phyloP scores from a whole-genome alignment of 2,888 invertebrate genomes.

The Trissoscelio sp. region DNA sequence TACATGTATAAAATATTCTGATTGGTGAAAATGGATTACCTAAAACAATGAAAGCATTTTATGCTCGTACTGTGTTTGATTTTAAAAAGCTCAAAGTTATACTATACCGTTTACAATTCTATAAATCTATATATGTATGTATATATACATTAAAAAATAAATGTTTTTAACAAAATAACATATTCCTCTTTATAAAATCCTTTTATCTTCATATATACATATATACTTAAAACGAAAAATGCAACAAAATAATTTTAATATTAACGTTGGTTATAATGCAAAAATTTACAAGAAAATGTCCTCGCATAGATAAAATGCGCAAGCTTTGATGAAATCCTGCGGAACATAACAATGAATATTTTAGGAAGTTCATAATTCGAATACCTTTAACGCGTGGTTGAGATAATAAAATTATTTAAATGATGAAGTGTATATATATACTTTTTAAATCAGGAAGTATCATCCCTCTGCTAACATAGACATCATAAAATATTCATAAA shows the following conservation, averaged over 20 bases:
- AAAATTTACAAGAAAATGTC: neutral
- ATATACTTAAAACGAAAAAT: no score
- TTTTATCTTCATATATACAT: no score
- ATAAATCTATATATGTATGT: no score
- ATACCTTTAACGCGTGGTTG: neutral
- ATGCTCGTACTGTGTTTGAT: neutral
- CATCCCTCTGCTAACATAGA: neutral
- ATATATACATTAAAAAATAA: no score
- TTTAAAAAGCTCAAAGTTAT: neutral
- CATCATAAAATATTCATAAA: constrained; percentile 5
- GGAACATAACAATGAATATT: neutral
- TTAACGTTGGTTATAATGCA: no score
- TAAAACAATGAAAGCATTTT: constrained; percentile 2
- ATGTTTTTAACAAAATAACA: no score
- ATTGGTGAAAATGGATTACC: neutral
- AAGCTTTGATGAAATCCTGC: neutral
- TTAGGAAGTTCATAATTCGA: neutral
- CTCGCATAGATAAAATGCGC: neutral
- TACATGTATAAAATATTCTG: neutral
- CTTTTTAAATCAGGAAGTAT: constrained; percentile 2
- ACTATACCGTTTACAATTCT: no score
- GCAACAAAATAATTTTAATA: no score
- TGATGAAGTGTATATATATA: neutral
- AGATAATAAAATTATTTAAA: constrained; percentile 9
- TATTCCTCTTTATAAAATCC: no score